Base-by-base conservation (phyloP, 2,888 invertebrate species). In the Minunthozetes semirufus region DNA sequence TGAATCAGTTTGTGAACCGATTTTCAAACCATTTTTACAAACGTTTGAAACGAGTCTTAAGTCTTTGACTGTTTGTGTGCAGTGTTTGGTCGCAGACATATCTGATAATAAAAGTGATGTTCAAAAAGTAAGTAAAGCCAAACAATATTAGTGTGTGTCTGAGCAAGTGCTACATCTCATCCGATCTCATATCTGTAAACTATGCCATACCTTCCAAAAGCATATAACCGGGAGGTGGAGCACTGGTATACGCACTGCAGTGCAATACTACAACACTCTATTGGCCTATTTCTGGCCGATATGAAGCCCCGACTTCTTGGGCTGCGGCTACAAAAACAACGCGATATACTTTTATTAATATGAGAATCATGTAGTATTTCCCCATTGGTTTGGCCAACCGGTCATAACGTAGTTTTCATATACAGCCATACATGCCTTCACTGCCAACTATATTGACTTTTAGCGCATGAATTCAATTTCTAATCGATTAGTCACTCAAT, bases 161-260 rank as follows among this genome's bases (percentile, higher is more conserved):
- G 70, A 70, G 70, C 70, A 70, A 70, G 70, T 70, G 70, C 70
- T 70, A 70, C 70, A 70, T 70, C 70, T 70, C 70, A 70, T 70
- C 46, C 70, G 46, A 48, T 70, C 70, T 70, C 70, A 70, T 70
- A 70, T 70, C 70, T 70, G 70, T 68, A 68, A 46, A 48, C 48
- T 25, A 46, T 46, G 48, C 70, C 17, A 46, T 70, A 70, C 70
- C 70, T 70, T 70, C 70, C 70, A 46, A 70, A 46, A 25, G 70
- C 70, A 70, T 70, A 70, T 70, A 70, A 70, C 46, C 38, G 48
- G 70, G 42, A 70, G 70, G 70, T 70, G 70, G 70, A 70, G 70
- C 70, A 70, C 46, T 22, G 25, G 38, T 46, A 70, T 70, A 70
- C 25, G 22, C 29, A 70, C 46, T 70, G 70, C 70, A 70, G 11